Conservation (phyloP, 2,113 vertebrate genomes). For the Thermophis baileyi region DNA sequence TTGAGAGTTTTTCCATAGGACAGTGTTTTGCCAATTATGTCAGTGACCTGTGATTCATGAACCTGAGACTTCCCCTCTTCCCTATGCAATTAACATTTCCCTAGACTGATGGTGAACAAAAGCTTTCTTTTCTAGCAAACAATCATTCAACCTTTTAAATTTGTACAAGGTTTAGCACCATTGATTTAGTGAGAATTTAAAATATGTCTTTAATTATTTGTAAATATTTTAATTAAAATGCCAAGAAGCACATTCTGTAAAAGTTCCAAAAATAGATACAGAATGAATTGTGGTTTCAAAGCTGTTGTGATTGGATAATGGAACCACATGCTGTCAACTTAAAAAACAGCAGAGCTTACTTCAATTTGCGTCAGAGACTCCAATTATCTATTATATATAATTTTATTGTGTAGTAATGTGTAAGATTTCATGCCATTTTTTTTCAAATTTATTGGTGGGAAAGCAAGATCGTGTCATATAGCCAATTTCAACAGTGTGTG, state of each 20-base stretch:
- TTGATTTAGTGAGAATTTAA: not conserved
- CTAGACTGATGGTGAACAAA: no score
- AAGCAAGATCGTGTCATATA: not conserved
- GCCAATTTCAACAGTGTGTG: not conserved
- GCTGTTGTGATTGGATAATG: fast-evolving
- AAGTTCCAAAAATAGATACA: not conserved
- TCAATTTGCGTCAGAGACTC: slow-evolving; percentile 19
- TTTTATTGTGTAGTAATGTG: not conserved
- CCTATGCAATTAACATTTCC: not conserved
- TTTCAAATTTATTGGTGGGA: not conserved
- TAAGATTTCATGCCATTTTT: not conserved
- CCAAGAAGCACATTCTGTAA: not conserved
- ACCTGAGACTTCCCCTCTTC: no score
- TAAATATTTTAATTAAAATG: not conserved
- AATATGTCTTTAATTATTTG: not conserved
- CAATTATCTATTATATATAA: slow-evolving; percentile 26
- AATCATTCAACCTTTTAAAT: not conserved
- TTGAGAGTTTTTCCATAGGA: not conserved
- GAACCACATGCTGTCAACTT: not conserved
- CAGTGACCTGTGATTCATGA: not conserved
- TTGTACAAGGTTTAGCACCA: not conserved
- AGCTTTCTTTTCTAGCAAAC: not conserved
- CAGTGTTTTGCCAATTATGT: not conserved
- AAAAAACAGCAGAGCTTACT: not conserved
- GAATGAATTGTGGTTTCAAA: not conserved